phyloP scores from a whole-genome alignment of 2,888 invertebrate species.

The Rotaria sp. region DNA sequence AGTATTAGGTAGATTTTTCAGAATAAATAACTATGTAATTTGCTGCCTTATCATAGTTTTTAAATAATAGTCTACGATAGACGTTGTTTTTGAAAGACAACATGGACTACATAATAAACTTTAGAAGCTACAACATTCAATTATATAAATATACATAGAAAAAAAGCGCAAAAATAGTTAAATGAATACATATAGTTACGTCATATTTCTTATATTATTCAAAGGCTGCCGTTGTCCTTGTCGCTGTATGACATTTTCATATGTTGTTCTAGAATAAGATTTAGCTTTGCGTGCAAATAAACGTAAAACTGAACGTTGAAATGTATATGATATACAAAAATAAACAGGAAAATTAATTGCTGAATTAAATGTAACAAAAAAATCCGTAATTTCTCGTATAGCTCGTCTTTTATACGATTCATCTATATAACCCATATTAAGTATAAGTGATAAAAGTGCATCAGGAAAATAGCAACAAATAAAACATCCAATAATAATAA shows the following conservation, averaged over 20 bases:
- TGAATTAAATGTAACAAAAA: conserved; percentile 38
- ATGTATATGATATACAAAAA: conserved; percentile 37
- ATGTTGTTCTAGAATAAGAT: background rate
- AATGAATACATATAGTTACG: background rate
- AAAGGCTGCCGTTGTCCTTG: background rate
- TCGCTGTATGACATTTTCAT: background rate
- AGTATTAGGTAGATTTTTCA: background rate
- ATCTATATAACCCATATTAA: conserved; percentile 38
- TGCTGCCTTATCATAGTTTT: background rate
- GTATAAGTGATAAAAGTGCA: conserved; percentile 37
- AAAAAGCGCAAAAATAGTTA: background rate
- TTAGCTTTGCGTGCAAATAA: background rate
- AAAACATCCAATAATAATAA: conserved; percentile 37
- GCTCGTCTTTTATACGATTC: conserved; percentile 35
- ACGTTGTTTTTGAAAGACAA: background rate
- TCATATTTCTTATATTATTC: background rate
- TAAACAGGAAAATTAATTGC: conserved; percentile 38
- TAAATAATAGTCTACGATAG: background rate
- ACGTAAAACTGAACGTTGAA: background rate
- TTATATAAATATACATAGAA: background rate
- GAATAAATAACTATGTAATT: background rate
- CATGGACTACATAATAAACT: background rate
- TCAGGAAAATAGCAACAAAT: conserved; percentile 38
- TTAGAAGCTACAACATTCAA: background rate
- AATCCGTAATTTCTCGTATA: conserved; percentile 35